Conservation (phyloP, 2,113 vertebrate species). For the Mormyrus lacerda region DNA sequence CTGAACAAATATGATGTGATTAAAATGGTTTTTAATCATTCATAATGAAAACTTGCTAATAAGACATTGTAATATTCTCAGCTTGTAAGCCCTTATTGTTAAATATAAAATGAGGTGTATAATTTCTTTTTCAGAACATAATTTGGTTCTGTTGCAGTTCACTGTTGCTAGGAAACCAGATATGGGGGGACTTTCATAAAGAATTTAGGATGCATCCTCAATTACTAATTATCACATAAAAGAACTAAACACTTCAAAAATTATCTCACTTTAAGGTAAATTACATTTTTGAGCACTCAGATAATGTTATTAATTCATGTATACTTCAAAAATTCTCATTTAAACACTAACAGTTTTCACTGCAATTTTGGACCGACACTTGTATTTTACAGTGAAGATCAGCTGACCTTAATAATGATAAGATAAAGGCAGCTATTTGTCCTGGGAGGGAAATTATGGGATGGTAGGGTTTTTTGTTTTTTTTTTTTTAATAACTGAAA, state of each 20-base stretch:
- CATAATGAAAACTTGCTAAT: background rate
- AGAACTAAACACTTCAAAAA: conserved; percentile 16
- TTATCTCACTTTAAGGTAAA: background rate
- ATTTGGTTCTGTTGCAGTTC: conserved; percentile 47
- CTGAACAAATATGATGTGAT: background rate
- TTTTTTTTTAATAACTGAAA: background rate
- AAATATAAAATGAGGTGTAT: conserved; percentile 39
- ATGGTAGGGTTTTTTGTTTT: background rate
- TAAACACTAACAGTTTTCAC: background rate
- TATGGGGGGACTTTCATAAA: conserved; percentile 52
- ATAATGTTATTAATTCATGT: background rate
- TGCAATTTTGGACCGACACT: background rate
- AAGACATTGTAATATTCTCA: conserved; percentile 2
- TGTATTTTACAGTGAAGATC: background rate
- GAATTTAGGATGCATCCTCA: conserved; percentile 59
- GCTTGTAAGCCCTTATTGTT: conserved; percentile 20
- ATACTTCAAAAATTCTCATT: background rate
- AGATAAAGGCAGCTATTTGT: background rate
- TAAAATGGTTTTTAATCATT: background rate
- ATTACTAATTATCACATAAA: conserved; percentile 48
- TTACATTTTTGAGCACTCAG: conserved; percentile 2
- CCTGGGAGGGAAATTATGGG: background rate
- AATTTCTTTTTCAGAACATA: conserved; percentile 36
- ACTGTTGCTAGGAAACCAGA: conserved; percentile 68
- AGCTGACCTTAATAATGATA: background rate